Percentiles rank a stretch among this genome's conserved stretches.
These are phyloP conservation scores for Oithona nana DNA, from an alignment of 2,888 invertebrate genomes.

Conservation along the genomic window DNA sequence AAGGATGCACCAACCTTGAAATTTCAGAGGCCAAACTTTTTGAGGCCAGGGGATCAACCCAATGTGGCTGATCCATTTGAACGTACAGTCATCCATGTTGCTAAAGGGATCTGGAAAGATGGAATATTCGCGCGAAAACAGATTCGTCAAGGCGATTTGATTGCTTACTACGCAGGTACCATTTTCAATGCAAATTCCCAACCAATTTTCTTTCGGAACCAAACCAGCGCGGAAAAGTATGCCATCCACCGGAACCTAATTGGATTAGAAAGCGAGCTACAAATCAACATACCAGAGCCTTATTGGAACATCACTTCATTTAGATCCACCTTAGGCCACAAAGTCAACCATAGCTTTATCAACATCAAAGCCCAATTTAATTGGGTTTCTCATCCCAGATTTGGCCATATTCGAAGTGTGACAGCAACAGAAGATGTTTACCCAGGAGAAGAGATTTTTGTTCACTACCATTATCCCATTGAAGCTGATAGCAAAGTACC, in stretches of 20 bases:
- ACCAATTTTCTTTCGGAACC: not conserved
- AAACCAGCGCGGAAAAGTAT: not conserved
- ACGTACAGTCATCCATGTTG: not conserved
- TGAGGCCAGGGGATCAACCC: not conserved
- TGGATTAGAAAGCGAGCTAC: not conserved
- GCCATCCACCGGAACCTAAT: not conserved
- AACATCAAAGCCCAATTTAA: not conserved
- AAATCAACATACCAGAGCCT: not conserved
- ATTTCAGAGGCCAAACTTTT: not conserved
- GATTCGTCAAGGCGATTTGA: not conserved
- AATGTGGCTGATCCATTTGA: slow-evolving; percentile 9
- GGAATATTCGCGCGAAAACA: not conserved
- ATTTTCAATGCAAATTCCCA: not conserved
- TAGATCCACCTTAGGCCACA: not conserved
- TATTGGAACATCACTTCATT: not conserved
- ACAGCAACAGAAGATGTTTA: not conserved
- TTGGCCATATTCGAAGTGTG: not conserved
- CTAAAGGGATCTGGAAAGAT: not conserved
- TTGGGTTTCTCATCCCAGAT: not conserved
- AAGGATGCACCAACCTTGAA: not conserved
- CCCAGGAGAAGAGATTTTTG: not conserved
- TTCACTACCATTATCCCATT: not conserved
- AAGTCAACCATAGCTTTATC: not conserved
- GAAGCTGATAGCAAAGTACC: not conserved
- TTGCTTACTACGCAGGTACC: not conserved